phyloP scores from a whole-genome alignment of 2,888 invertebrate genomes.

The Phorcus lineatus region DNA sequence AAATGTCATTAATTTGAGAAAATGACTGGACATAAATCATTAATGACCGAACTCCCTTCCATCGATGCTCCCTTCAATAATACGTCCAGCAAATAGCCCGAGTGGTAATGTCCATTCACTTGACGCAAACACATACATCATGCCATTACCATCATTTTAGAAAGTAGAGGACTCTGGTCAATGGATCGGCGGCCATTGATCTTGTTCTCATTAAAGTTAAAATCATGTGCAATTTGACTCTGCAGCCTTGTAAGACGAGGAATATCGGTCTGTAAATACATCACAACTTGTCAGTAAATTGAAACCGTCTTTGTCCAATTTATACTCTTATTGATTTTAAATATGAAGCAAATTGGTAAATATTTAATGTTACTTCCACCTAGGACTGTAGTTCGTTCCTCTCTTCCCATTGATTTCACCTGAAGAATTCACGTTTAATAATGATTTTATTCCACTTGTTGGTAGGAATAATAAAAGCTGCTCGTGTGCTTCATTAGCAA shows the following conservation, averaged over 20 bases:
- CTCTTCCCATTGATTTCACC: background rate
- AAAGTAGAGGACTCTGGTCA: background rate
- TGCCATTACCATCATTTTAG: background rate
- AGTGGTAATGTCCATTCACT: background rate
- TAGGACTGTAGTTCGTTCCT: background rate
- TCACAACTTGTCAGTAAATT: background rate
- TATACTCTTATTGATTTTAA: background rate
- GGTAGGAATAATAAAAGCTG: background rate
- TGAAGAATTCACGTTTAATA: background rate
- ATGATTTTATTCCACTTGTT: constrained; percentile 8
- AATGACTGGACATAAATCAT: constrained; percentile 10
- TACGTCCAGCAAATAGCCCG: background rate
- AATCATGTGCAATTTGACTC: background rate
- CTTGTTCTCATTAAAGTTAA: background rate
- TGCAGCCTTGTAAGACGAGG: background rate
- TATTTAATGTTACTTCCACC: constrained; percentile 3
- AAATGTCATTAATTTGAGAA: constrained; percentile 15
- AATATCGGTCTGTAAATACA: background rate
- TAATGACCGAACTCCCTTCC: background rate
- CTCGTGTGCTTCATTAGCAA: background rate
- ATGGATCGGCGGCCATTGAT: background rate
- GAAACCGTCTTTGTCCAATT: background rate
- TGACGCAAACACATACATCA: constrained; percentile 10
- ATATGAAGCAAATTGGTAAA: constrained; percentile 13
- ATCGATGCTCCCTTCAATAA: background rate